Percentiles rank a stretch among this genome's conserved stretches.
Conservation (phyloP, 2,888 invertebrate species). For the Macrosoma leucophasiata region DNA sequence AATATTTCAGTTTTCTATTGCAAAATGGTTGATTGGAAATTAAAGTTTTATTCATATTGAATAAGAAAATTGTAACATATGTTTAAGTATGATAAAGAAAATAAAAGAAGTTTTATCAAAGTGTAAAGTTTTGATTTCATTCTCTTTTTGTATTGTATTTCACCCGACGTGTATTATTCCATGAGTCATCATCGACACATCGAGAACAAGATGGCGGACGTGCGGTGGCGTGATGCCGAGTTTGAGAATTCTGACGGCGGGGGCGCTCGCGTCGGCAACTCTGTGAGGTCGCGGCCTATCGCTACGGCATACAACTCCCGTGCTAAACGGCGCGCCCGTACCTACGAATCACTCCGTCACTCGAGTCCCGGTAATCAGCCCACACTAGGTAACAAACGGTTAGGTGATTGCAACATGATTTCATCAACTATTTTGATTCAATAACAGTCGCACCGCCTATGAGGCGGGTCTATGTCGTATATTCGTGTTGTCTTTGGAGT, state of each 20-base stretch:
- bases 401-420: conserved; percentile 55
- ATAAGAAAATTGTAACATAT: conserved; percentile 71
- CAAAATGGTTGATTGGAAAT: conserved; percentile 61
- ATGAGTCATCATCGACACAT: conserved; percentile 64
- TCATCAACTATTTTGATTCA: conserved; percentile 31
- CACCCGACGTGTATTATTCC: conserved; percentile 72
- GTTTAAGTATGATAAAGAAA: conserved; percentile 73
- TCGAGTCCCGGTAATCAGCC: conserved; percentile 68
- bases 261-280: conserved; percentile 29
- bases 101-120: conserved; percentile 54
- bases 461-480: conserved; percentile 43
- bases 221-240: conserved; percentile 45
- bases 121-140: conserved; percentile 45
- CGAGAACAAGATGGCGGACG: conserved; percentile 47
- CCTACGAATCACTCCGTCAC: no score
- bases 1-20: conserved; percentile 60
- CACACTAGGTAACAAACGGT: conserved; percentile 68
- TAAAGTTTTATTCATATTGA: conserved; percentile 70
- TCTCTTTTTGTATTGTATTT: conserved; percentile 52
- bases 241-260: conserved; percentile 38
- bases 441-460: conserved; percentile 38
- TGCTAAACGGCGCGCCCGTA: conserved; percentile 40
- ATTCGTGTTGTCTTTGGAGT: conserved; percentile 61
- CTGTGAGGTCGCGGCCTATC: conserved; percentile 32
- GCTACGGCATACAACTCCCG: conserved; percentile 37